Evolutionary conservation across 2,113 vertebrate species (phyloP), one percentile per base, ranked within the genome.

Genomic region (Spea bombifrons): DNA sequence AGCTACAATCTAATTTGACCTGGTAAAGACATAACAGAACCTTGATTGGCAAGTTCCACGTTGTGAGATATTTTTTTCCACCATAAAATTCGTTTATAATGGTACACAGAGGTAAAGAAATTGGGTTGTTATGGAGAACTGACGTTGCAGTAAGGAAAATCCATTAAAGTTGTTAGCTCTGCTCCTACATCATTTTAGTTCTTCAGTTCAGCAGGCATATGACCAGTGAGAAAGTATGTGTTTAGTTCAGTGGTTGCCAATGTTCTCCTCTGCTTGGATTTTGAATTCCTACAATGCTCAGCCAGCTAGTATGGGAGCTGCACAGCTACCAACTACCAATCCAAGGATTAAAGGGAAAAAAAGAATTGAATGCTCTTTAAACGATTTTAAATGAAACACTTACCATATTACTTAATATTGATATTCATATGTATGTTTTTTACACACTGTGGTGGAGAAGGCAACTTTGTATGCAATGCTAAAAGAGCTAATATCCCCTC

Each of bases 71-170:
- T 50, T 49, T 77, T 61, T 77, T 78, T 78, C 68, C 76, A 78
- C 66, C 67, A 78, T 78, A 78, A 71, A 78, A 64, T 65, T 6
- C 5, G 17, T 71, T 77, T 71, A 64, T 78, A 64, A 49, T 68
- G 64, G 67, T 78, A 71, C 67, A 71, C 76, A 78, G 76, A 64
- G 76, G 67, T 78, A 78, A 64, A 78, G 76, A 71, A 44, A 71
- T 13, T 10, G 45, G 16, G 76, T 78, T 78, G 76, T 78, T 71
- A 78, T 78, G 76, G 59, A 70, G 76, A 69, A 78, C 45, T 50
- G 6, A 78, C 45, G 48, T 59, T 50, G 46, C 67, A 61, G 71
- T 46, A 57, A 78, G 76, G 76, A 78, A 78, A 78, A 78, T 8
- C 67, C 57, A 78, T 78, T 71, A 78, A 63, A 73, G 46, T 45